Evolutionary conservation across 2,888 invertebrate genomes (phyloP).

Genomic region (Rhagonycha lutea): DNA sequence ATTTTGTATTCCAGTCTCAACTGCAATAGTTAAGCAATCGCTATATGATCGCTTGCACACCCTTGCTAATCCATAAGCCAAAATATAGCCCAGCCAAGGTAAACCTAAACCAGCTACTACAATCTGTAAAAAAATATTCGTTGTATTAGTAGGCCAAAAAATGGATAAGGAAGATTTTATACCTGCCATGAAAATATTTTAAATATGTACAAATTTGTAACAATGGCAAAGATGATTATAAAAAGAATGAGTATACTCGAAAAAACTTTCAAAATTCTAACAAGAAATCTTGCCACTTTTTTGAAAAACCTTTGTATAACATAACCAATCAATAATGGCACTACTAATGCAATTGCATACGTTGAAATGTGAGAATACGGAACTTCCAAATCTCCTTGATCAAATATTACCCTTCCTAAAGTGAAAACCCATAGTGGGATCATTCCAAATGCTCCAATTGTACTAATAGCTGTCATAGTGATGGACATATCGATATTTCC

Average conservation of each 20-base stretch:
- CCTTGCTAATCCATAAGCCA: constrained; percentile 69
- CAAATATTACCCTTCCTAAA: constrained; percentile 70
- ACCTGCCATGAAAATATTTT: constrained; percentile 87
- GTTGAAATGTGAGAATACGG: constrained; percentile 78
- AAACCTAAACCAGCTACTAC: constrained; percentile 77
- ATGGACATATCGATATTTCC: constrained; percentile 93
- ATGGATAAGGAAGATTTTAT: constrained; percentile 5
- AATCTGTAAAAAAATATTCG: constrained; percentile 62
- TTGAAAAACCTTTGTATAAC: constrained; percentile 71
- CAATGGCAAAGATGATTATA: constrained; percentile 83
- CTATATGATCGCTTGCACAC: constrained; percentile 64
- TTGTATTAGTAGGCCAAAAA: neutral
- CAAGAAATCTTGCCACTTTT: constrained; percentile 69
- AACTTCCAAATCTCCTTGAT: constrained; percentile 70
- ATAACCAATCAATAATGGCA: constrained; percentile 75
- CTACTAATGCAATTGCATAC: constrained; percentile 74
- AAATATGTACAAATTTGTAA: constrained; percentile 89
- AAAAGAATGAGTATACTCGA: constrained; percentile 79
- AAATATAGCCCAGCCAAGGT: constrained; percentile 80
- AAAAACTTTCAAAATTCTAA: constrained; percentile 82
- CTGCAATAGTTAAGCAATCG: constrained; percentile 84
- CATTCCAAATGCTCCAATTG: constrained; percentile 84
- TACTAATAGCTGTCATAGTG: constrained; percentile 88
- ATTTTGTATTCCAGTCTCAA: constrained; percentile 94
- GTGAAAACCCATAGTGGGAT: constrained; percentile 93